Evolutionary conservation across 1,140 invertebrate genomes (phyloP).

Genomic region (Conus betulinus): DNA sequence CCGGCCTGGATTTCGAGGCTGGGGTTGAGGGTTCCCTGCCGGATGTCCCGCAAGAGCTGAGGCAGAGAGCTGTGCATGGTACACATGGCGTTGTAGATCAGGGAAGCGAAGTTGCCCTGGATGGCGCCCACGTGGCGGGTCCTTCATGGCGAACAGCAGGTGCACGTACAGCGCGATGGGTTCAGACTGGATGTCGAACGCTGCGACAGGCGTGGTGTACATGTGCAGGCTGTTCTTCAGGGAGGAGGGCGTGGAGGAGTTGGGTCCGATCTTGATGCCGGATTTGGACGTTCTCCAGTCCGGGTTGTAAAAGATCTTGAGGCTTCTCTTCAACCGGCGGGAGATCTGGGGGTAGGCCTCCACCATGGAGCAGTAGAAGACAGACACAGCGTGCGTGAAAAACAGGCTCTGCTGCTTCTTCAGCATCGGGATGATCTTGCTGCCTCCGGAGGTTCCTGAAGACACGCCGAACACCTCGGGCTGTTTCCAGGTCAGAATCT

Average conservation of each 20-base stretch:
- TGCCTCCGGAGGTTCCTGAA: slow-evolving; percentile 72
- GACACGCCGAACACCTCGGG: slow-evolving; percentile 71
- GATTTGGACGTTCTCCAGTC: slow-evolving; percentile 58
- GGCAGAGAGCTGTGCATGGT: slow-evolving; percentile 62
- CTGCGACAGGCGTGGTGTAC: slow-evolving; percentile 69
- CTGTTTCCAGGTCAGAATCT: slow-evolving; percentile 60
- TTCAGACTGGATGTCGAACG: slow-evolving; percentile 68
- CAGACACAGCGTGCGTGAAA: slow-evolving; percentile 67
- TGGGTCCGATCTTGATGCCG: slow-evolving; percentile 70
- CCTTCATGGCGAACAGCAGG: slow-evolving; percentile 71
- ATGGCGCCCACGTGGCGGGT: slow-evolving; percentile 70
- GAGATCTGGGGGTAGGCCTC: slow-evolving; percentile 52
- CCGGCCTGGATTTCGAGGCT: slow-evolving; percentile 59
- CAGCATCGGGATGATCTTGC: slow-evolving; percentile 65
- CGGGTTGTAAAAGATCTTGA: slow-evolving; percentile 73
- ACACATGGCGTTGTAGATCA: slow-evolving; percentile 67
- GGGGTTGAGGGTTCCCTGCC: slow-evolving; percentile 60
- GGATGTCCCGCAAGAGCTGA: slow-evolving; percentile 64
- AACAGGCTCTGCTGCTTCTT: slow-evolving; percentile 61
- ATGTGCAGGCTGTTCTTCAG: slow-evolving; percentile 66
- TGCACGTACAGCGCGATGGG: slow-evolving; percentile 73
- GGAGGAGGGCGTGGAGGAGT: slow-evolving; percentile 71
- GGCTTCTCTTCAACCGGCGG: slow-evolving; percentile 61
- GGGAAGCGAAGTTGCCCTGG: slow-evolving; percentile 74
- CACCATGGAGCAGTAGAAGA: slow-evolving; percentile 61